Percentiles rank a stretch among this genome's conserved stretches.
Conservation (phyloP, 92 coral and sea anemone species). For the Epizoanthus fatuus region DNA sequence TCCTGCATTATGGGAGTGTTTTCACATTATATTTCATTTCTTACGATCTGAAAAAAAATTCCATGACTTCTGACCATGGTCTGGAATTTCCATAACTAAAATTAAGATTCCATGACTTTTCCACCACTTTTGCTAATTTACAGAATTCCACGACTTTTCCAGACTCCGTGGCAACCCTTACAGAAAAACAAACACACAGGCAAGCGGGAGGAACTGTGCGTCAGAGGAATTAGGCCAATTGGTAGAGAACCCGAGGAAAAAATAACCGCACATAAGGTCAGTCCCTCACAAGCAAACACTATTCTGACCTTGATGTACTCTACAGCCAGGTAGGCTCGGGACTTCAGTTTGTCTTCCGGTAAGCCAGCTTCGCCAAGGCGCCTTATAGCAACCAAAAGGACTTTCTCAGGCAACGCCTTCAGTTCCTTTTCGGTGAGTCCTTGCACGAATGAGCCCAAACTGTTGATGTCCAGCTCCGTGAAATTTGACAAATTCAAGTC, state of each 20-base stretch:
- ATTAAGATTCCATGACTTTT: too few species aligned
- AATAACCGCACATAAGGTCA: neutral
- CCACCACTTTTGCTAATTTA: too few species aligned
- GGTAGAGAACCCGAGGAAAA: neutral
- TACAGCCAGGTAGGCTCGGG: conserved; percentile 92
- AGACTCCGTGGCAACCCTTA: too few species aligned
- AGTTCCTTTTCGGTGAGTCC: conserved; percentile 85
- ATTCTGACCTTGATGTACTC: conserved; percentile 86
- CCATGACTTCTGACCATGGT: too few species aligned
- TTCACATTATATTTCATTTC: too few species aligned
- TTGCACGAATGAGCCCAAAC: conserved; percentile 89
- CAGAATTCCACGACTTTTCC: too few species aligned
- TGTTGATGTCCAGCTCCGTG: conserved; percentile 92
- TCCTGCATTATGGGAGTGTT: too few species aligned
- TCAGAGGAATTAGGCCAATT: too few species aligned
- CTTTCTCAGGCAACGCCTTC: conserved; percentile 76
- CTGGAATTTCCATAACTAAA: too few species aligned
- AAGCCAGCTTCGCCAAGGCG: conserved; percentile 94
- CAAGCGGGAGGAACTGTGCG: too few species aligned
- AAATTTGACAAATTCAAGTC: conserved; percentile 83
- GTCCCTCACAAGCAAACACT: neutral
- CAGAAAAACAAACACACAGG: too few species aligned
- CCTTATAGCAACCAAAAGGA: conserved; percentile 82
- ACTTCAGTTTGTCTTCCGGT: conserved; percentile 92
- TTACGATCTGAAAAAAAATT: too few species aligned